Conservation (phyloP, 2,888 invertebrate species). For the Ypsolopha sequella region DNA sequence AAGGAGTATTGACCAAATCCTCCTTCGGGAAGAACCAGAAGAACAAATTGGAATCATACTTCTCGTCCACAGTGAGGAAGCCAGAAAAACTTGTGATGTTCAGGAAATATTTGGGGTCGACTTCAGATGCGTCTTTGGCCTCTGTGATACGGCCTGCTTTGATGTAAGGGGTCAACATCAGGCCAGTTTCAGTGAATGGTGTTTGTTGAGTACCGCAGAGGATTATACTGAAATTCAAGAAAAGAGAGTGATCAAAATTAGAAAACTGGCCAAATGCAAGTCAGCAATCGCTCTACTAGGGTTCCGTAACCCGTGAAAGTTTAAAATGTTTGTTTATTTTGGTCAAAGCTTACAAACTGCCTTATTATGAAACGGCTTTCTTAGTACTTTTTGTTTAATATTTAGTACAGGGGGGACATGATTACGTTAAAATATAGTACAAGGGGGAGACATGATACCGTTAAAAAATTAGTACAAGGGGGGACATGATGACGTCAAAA, state of each 20-base stretch:
- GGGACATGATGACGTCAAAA: too few relatives aligned
- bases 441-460: too few relatives aligned
- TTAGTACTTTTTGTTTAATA: too few relatives aligned
- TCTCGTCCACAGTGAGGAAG: conserved; percentile 72
- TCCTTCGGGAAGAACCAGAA: conserved; percentile 78
- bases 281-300: too few relatives aligned
- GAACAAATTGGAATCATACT: conserved; percentile 75
- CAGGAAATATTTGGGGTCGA: conserved; percentile 15
- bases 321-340: too few relatives aligned
- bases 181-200: not conserved
- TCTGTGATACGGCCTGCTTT: not conserved
- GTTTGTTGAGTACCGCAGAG: not conserved
- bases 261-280: not conserved
- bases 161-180: conserved; percentile 5
- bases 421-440: too few relatives aligned
- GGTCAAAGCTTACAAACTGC: too few relatives aligned
- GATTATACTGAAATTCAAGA: not conserved
- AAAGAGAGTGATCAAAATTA: not conserved
- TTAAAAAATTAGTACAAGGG: too few relatives aligned
- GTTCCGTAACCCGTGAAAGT: too few relatives aligned
- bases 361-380: too few relatives aligned
- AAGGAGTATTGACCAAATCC: conserved; percentile 37
- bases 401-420: too few relatives aligned
- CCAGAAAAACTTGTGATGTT: conserved; percentile 30
- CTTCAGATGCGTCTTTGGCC: conserved; percentile 4